Evolutionary conservation across 35 echinoderm and acorn worm species (phyloP), one percentile per base, ranked within the genome.

Genomic region (Heliocidaris erythrogramma): DNA sequence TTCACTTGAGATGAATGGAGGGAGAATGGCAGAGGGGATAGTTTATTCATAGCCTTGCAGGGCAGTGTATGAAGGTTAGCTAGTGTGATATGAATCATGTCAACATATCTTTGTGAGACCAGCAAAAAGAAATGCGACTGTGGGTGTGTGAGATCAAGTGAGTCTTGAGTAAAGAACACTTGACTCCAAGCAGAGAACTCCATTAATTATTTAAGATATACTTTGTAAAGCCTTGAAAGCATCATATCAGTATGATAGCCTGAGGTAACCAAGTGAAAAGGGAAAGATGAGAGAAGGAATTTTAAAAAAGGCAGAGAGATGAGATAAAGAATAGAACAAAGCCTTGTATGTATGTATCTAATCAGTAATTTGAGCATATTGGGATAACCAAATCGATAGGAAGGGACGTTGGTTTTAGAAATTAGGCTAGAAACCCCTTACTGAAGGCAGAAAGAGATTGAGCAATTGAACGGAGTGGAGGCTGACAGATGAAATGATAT

Each of bases 401-500:
- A 78, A 78, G 65, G 27, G 65, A 78, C 21, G 65, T 78, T 27
- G 65, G 65, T 78, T 78, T 78, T 7, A 78, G 65, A 78, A 78
- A 78, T 78, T 78, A 78, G n/a, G 65, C 65, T 78, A n/a, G 65
- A 78, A 78, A 56, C 27, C 65, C 65, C 27, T 78, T 78, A 78
- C 65, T n/a, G 27, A 78, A 78, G 65, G 18, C 65, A 29, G 65
- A 78, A 78, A 78, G 65, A 78, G 65, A 78, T 78, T 18, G 87
- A 42, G 87, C 31, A 89, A 89, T 48, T 89, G 87, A 89, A 89
- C 14, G 47, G 87, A 89, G 31, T 42, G 87, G 31, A 89, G 47
- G 87, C 12, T 89, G 87, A 89, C 87, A 89, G 87, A 89, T 48
- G 47, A 32, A 89, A 89, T 89, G 87, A 89, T 89, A 89, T 89